Evolutionary conservation across 1,140 invertebrate species (phyloP).

Genomic region (Meloidogyne exigua): DNA sequence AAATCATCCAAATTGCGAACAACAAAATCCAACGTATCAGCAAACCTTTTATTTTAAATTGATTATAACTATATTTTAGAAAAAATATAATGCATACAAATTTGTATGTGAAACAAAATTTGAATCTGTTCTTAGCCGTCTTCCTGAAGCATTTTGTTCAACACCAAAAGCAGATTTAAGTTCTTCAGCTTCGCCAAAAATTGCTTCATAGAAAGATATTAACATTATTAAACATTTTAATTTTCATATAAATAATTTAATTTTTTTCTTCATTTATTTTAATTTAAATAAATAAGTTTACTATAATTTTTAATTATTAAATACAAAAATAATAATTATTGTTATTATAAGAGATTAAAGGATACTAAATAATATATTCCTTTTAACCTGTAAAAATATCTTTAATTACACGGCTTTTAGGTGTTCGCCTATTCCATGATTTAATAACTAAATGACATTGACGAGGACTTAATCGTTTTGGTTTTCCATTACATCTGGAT

Average conservation of each 20-base stretch:
- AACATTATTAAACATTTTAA: conserved; percentile 11
- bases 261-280: no score
- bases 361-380: neutral
- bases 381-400: conserved; percentile 48
- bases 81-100: conserved; percentile 23
- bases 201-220: conserved; percentile 31
- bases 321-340: no score
- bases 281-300: no score
- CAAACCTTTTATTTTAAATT: conserved; percentile 23
- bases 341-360: conserved; percentile 12
- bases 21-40: conserved; percentile 51
- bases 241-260: no score
- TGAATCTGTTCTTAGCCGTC: conserved; percentile 37
- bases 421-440: conserved; percentile 43
- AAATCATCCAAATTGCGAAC: conserved; percentile 50
- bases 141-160: conserved; percentile 24
- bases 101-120: conserved; percentile 48
- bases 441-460: conserved; percentile 46
- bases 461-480: conserved; percentile 43
- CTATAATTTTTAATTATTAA: no score
- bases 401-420: conserved; percentile 41
- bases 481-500: conserved; percentile 32
- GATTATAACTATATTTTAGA: no score
- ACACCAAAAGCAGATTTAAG: conserved; percentile 47
- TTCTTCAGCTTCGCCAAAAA: conserved; percentile 50